Evolutionary conservation across 2,113 vertebrate species (phyloP).

Genomic region (Ophthalmolycus amberensis): DNA sequence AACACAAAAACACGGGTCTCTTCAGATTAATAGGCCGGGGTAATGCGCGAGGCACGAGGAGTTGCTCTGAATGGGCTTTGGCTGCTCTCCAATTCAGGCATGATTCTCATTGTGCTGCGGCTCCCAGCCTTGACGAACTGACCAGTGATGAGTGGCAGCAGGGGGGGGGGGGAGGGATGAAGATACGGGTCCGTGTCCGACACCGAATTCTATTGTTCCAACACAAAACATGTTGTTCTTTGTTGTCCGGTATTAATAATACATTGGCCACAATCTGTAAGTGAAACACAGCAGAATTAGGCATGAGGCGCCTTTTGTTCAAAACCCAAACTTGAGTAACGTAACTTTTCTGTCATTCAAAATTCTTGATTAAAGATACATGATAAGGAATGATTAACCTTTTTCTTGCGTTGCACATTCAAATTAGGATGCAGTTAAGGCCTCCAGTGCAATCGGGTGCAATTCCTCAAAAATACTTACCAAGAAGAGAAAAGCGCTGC

Average conservation of each 20-base stretch:
- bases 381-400: not conserved
- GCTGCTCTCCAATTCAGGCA: constrained; percentile 85
- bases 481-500: not conserved
- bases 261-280: constrained; percentile 66
- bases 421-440: not conserved
- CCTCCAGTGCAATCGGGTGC: not conserved
- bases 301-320: not conserved
- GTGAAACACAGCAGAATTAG: constrained; percentile 53
- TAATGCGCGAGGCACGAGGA: constrained; percentile 95
- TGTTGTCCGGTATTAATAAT: constrained; percentile 74
- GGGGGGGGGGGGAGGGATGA: constrained; percentile 29
- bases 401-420: not conserved
- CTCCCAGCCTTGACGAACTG: constrained; percentile 63
- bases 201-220: constrained; percentile 68
- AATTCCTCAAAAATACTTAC: not conserved
- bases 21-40: constrained; percentile 94
- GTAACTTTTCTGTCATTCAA: not conserved
- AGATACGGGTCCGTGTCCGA: constrained; percentile 52
- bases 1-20: constrained; percentile 94
- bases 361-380: not conserved
- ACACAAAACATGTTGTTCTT: constrained; percentile 74
- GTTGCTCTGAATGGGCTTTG: constrained; percentile 93
- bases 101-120: constrained; percentile 73
- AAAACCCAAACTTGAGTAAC: not conserved
- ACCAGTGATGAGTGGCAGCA: constrained; percentile 50